phyloP scores from a whole-genome alignment of 2,888 invertebrate genomes.

The Palloptera scutellata region DNA sequence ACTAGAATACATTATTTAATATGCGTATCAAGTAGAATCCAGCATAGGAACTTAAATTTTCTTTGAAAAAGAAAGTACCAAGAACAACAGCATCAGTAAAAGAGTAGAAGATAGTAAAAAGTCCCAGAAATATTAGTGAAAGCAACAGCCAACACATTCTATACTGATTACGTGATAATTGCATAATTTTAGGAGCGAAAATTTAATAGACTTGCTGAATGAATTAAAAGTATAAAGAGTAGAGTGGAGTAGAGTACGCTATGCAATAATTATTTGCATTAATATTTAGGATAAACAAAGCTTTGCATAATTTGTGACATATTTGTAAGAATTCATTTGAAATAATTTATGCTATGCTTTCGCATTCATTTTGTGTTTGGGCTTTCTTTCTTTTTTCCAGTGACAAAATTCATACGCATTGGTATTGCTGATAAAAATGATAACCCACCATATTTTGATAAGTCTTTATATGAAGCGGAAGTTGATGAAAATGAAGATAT shows the following conservation, averaged over 20 bases:
- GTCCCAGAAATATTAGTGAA: background rate
- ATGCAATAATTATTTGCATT: no score
- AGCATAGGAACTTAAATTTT: no score
- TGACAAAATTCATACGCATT: conserved; percentile 97
- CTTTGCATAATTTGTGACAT: no score
- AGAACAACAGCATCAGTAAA: background rate
- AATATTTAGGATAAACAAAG: no score
- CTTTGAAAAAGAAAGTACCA: no score
- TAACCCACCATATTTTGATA: conserved; percentile 98
- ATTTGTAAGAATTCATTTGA: no score
- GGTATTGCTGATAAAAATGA: conserved; percentile 99
- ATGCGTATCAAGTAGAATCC: no score
- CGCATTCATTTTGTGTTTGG: no score
- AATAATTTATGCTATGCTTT: no score
- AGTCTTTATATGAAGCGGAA: conserved; percentile 94
- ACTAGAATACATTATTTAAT: no score
- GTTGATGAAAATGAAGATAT: conserved; percentile 98
- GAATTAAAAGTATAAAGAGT: no score
- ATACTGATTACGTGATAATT: conserved; percentile 52
- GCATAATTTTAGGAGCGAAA: conserved; percentile 32
- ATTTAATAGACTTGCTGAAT: background rate
- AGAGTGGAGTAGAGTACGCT: no score
- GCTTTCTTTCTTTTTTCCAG: conserved; percentile 68
- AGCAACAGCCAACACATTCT: conserved; percentile 17
- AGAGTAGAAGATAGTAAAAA: background rate